Conservation (phyloP, 2,888 invertebrate species). For the Amblyteles armatorius region DNA sequence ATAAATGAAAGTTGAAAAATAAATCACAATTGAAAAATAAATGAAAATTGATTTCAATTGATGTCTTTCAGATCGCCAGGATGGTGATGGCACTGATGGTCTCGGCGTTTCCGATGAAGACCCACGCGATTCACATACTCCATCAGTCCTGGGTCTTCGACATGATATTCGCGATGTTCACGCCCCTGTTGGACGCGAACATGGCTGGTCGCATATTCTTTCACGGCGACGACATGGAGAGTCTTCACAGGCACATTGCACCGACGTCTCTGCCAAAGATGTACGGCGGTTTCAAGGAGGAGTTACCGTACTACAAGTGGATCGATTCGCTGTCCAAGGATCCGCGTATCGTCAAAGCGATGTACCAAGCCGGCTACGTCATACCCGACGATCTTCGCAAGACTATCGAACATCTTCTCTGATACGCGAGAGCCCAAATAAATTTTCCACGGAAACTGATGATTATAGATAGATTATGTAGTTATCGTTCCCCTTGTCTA, state of each 20-base stretch:
- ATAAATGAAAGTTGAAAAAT: too few relatives aligned
- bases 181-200: slow-evolving; percentile 89
- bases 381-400: slow-evolving; percentile 81
- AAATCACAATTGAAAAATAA: background rate
- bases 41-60: background rate
- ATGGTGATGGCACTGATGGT: slow-evolving; percentile 82
- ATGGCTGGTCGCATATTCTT: slow-evolving; percentile 90
- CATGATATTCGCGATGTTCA: slow-evolving; percentile 91
- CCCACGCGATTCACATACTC: slow-evolving; percentile 91
- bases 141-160: slow-evolving; percentile 94
- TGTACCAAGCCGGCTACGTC: slow-evolving; percentile 88
- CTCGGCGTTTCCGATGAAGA: slow-evolving; percentile 90
- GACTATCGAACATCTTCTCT: slow-evolving; percentile 57
- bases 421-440: background rate
- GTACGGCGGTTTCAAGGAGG: slow-evolving; percentile 90
- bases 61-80: slow-evolving; percentile 78
- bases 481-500: background rate
- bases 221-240: slow-evolving; percentile 90
- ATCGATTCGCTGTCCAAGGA: slow-evolving; percentile 87
- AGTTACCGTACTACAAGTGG: slow-evolving; percentile 92
- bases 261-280: slow-evolving; percentile 90
- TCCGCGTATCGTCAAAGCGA: slow-evolving; percentile 87
- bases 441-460: background rate
- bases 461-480: background rate
- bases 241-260: slow-evolving; percentile 90